Percentiles rank a stretch among this genome's conserved stretches.
These are phyloP conservation scores for Amblyopsis hoosieri DNA, from an alignment of 2,797 vertebrate species.

Conservation along the genomic window DNA sequence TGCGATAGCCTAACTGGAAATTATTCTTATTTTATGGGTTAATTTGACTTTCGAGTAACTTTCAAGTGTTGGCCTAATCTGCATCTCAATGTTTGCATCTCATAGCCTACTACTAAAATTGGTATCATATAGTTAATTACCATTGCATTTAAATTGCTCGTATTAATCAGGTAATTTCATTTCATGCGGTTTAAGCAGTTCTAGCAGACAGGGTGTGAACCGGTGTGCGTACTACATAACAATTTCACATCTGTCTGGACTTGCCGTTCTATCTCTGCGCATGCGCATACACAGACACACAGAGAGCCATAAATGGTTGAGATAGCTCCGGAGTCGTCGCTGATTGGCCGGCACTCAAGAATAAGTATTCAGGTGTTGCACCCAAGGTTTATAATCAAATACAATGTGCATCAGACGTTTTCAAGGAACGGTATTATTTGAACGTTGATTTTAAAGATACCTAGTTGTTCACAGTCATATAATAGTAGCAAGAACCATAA, in stretches of 20 bases:
- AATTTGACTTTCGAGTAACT: background rate
- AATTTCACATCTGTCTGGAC: slow-evolving; percentile 67
- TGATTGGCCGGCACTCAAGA: slow-evolving; percentile 68
- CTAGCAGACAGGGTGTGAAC: slow-evolving; percentile 33
- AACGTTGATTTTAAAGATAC: background rate
- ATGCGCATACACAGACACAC: slow-evolving; percentile 15
- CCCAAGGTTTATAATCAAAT: too few species aligned
- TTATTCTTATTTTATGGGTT: background rate
- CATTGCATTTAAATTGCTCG: background rate
- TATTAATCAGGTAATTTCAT: background rate
- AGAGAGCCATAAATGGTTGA: slow-evolving; percentile 73
- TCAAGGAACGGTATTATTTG: background rate
- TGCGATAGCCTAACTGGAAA: background rate
- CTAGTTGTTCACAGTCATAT: too few species aligned
- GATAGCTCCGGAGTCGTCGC: slow-evolving; percentile 36
- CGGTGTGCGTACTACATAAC: slow-evolving; percentile 25
- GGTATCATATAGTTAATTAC: background rate
- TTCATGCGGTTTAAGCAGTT: background rate
- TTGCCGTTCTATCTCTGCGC: slow-evolving; percentile 51
- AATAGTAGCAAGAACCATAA: background rate
- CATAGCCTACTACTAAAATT: background rate
- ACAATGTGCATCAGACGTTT: too few species aligned
- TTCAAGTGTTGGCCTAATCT: background rate
- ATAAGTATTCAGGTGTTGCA: slow-evolving; percentile 22
- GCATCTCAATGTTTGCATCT: background rate